These are phyloP conservation scores for Plusia festucae DNA, from an alignment of 2,888 invertebrate species.

Conservation along the genomic window DNA sequence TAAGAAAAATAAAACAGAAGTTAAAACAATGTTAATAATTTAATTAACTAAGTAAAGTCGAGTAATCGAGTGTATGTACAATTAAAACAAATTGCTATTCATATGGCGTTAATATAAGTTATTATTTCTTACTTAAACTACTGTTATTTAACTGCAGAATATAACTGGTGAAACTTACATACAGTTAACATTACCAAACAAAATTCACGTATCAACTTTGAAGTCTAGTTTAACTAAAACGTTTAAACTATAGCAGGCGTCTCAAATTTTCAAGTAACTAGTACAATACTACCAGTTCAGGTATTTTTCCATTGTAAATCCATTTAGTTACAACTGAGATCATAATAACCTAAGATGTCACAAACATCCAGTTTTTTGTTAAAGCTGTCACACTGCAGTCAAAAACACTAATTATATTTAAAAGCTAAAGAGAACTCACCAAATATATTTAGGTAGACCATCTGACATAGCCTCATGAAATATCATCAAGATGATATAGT, in stretches of 20 bases:
- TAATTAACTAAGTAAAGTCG: slow-evolving; percentile 41
- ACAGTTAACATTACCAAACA: background rate
- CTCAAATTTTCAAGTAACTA: too few relatives aligned
- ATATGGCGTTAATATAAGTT: slow-evolving; percentile 44
- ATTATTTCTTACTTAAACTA: slow-evolving; percentile 14
- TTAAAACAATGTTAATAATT: slow-evolving; percentile 43
- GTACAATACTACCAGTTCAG: too few relatives aligned
- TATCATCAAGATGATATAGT: too few relatives aligned
- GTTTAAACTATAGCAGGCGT: background rate
- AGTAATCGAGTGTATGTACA: slow-evolving; percentile 55
- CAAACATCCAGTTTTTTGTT: background rate
- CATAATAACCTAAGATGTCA: slow-evolving; percentile 1
- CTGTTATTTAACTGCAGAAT: slow-evolving; percentile 22
- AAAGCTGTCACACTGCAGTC: too few relatives aligned
- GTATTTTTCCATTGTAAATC: too few relatives aligned
- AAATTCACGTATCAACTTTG: background rate
- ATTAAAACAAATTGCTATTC: slow-evolving; percentile 51
- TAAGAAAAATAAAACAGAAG: slow-evolving; percentile 13
- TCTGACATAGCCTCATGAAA: too few relatives aligned
- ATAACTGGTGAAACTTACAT: background rate
- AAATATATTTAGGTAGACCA: too few relatives aligned
- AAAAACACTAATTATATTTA: too few relatives aligned
- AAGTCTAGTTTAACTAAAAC: background rate
- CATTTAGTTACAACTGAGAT: background rate
- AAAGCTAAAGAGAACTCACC: too few relatives aligned